Evolutionary conservation across 64 coral and sea anemone species (phyloP), one percentile per base, ranked within the genome.

Genomic region (Platygyra sinensis): DNA sequence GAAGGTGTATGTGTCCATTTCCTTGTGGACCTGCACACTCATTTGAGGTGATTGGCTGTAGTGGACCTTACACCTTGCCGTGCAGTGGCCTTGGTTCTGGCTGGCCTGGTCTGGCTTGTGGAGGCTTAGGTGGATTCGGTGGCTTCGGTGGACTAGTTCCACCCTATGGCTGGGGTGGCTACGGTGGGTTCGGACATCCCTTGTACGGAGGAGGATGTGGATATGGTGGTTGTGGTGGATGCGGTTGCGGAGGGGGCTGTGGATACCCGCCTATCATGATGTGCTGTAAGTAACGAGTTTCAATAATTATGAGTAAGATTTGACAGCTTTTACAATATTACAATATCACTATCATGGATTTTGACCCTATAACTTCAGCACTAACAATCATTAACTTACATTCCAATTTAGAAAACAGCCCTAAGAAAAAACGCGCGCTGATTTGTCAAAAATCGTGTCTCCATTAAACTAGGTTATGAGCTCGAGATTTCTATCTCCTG

Each of bases 1-100:
- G 81, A n/a, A 49, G 81, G 51, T 85, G 81, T 24, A n/a, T 85
- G 38, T 85, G 81, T 20, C 81, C 81, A 8, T 85, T 85, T 0
- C 81, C 81, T 85, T 85, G 81, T 72, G 81, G 60, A 39, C 51
- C 55, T 61, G 36, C 74, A 19, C 33, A 77, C 17, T 52, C 57
- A 7, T 85, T 49, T 51, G 81, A 85, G 64, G 81, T 85, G 63
- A 85, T 85, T 6, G 81, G 81, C n/a, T 85, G 81, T 36, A 52
- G 63, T 24, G 81, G 81, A 49, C 81, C 81, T 24, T 85, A 85
- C 38, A 50, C 62, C 19, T 2, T 85, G 18, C 63, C 81, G 28
- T 85, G 63, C 71, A 63, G 81, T 25, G 78, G 74, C 19, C 10
- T 77, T 22, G 74, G 78, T 42, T 61, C 61, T 19, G 33, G 63